Base-by-base conservation (phyloP, 2,113 vertebrate species). In the Mugil cephalus region DNA sequence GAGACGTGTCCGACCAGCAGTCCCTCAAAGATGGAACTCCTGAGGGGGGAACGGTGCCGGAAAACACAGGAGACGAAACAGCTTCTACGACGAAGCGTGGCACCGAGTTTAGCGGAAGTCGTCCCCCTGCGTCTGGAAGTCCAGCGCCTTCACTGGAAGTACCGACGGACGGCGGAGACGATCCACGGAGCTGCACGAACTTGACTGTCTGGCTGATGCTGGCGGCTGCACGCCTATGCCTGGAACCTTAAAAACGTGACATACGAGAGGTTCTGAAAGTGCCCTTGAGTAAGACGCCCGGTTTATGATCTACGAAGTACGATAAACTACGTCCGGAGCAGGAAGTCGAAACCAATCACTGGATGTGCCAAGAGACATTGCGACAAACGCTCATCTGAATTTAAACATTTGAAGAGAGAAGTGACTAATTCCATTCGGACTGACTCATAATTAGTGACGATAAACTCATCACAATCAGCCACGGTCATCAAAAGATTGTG, bases 1-100 rank as follows among this genome's bases (percentile, higher is more conserved):
- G 84, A 42, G 85, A 92, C 15, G 78, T 88, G 45, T 90, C 92
- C 9, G 93, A 94, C 66, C 86, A 87, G 74, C 89, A 91, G 83
- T 72, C 89, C 15, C 84, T 84, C 19, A 77, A 84, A 65, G 89
- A 85, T 0, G 88, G 90, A 35, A 81, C 50, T 0, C 69, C 91
- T 40, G 58, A 63, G 15, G 71, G 50, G 38, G 76, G 40, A 18
- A 46, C 34, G 42, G 19, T n/a, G 36, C 35, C 68, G 38, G 66
- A 51, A 74, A 74, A 51, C 3, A 1, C 54, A 43, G 65, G 21
- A 17, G 69, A 58, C 24, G 30, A 18, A 8, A 5, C 17, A 21
- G 35, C 48, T 17, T 54, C 88, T 1, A 51, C 76, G 7, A 60
- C 61, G 51, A 92, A 77, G 87, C 55, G 79, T 67, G 64, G 86